Evolutionary conservation across 1,140 invertebrate species (phyloP).

Genomic region (Orussus abietinus): DNA sequence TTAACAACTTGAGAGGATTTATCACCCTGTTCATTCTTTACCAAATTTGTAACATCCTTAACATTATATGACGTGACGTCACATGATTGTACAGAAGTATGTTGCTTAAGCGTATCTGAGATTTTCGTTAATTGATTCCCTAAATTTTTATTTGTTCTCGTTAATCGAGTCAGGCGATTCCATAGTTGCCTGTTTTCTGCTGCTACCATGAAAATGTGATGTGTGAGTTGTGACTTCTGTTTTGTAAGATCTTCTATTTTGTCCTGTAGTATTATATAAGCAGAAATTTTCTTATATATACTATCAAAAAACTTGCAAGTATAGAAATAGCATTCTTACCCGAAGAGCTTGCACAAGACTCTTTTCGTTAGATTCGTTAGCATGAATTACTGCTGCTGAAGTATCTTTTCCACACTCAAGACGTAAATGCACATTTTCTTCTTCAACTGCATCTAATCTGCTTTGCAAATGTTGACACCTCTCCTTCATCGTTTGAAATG

Average conservation of each 20-base stretch:
- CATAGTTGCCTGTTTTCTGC: constrained; percentile 75
- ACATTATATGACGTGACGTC: constrained; percentile 35
- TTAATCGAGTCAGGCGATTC: constrained; percentile 65
- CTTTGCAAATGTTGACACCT: constrained; percentile 70
- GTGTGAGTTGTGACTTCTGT: constrained; percentile 69
- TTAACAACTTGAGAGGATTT: no score
- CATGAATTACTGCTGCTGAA: constrained; percentile 13
- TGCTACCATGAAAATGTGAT: constrained; percentile 74
- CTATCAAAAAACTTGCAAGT: no score
- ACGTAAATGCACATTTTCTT: constrained; percentile 67
- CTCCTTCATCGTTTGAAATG: constrained; percentile 75
- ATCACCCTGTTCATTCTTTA: no score
- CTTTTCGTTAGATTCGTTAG: constrained; percentile 19
- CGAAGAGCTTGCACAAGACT: constrained; percentile 21
- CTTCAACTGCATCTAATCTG: constrained; percentile 64
- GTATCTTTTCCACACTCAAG: constrained; percentile 50
- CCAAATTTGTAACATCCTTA: constrained; percentile 22
- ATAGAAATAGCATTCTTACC: constrained; percentile 21
- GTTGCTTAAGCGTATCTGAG: constrained; percentile 51
- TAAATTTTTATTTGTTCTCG: constrained; percentile 55
- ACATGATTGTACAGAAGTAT: constrained; percentile 28
- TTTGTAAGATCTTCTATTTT: constrained; percentile 65
- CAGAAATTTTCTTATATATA: no score
- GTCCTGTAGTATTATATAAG: no score
- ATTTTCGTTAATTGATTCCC: constrained; percentile 54